A percentile compares a stretch with the other conserved stretches of the same genome.
Conservation (phyloP, 2,888 invertebrate genomes). For the Eledona agricola region DNA sequence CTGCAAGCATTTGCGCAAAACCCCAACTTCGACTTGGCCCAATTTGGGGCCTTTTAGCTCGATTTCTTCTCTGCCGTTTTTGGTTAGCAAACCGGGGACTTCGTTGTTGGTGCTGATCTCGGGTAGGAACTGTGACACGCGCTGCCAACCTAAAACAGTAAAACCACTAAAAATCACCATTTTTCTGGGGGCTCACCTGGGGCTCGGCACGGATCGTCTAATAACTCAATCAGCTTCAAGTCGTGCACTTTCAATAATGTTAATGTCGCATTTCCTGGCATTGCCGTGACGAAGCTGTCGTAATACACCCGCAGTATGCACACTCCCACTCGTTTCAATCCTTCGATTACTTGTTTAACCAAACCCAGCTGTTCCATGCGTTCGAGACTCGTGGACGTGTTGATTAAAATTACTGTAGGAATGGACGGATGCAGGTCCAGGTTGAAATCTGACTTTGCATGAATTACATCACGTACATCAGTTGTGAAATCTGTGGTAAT, state of each 20-base stretch:
- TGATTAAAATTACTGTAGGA: conserved; percentile 13
- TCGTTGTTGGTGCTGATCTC: conserved; percentile 13
- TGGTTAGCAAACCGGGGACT: conserved; percentile 7
- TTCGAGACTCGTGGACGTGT: conserved; percentile 7
- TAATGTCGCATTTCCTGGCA: conserved; percentile 61
- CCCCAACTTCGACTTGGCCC: conserved; percentile 47
- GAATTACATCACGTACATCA: conserved; percentile 4
- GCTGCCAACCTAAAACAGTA: conserved; percentile 46
- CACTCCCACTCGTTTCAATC: conserved; percentile 5
- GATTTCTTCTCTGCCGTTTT: conserved; percentile 6
- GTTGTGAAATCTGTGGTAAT: conserved; percentile 60
- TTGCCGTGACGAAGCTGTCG: conserved; percentile 65
- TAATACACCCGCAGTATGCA: conserved; percentile 45
- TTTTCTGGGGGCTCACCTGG: conserved; percentile 58
- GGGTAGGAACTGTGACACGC: conserved; percentile 28
- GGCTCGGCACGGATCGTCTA: conserved; percentile 69
- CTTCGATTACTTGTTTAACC: conserved; percentile 17
- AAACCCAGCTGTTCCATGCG: conserved; percentile 33
- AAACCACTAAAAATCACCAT: background rate
- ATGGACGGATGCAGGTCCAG: conserved; percentile 5
- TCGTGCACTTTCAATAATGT: conserved; percentile 70
- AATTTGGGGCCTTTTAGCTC: conserved; percentile 57
- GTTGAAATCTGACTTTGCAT: background rate
- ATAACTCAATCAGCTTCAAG: conserved; percentile 63
- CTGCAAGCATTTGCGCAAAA: conserved; percentile 54